Evolutionary conservation across 2,797 vertebrate genomes (phyloP).

Genomic region (Perodicticus potto): DNA sequence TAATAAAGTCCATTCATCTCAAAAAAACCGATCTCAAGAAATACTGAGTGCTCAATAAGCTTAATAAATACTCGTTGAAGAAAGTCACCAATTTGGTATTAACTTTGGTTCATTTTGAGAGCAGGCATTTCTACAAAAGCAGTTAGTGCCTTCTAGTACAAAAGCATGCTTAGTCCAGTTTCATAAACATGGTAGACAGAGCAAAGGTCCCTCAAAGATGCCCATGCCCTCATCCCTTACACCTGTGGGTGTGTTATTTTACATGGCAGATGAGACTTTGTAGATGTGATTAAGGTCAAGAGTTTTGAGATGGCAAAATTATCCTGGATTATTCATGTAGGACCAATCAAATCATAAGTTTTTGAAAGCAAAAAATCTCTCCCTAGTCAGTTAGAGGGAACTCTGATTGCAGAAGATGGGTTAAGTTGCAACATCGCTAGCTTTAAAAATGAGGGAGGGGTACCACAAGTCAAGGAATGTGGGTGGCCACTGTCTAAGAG

Average conservation of each 20-base stretch:
- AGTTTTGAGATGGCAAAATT: neutral
- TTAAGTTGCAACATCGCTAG: neutral
- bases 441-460: neutral
- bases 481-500: neutral
- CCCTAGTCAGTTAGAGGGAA: neutral
- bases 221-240: neutral
- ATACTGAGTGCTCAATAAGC: neutral
- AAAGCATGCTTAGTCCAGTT: neutral
- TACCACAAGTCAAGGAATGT: neutral
- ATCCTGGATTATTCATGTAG: neutral
- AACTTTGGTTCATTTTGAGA: neutral
- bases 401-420: neutral
- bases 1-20: neutral
- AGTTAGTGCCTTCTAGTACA: neutral
- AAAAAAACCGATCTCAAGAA: neutral
- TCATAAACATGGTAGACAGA: neutral
- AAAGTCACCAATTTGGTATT: slow-evolving; percentile 9
- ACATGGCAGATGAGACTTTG: neutral
- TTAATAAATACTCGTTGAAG: slow-evolving; percentile 12
- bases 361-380: neutral
- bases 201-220: neutral
- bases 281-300: neutral
- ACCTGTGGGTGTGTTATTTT: neutral
- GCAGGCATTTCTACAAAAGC: neutral
- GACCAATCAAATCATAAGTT: neutral